Percentiles rank a stretch among this genome's conserved stretches.
phyloP scores from a whole-genome alignment of 1,140 invertebrate genomes.

The Doryteuthis pealeii region DNA sequence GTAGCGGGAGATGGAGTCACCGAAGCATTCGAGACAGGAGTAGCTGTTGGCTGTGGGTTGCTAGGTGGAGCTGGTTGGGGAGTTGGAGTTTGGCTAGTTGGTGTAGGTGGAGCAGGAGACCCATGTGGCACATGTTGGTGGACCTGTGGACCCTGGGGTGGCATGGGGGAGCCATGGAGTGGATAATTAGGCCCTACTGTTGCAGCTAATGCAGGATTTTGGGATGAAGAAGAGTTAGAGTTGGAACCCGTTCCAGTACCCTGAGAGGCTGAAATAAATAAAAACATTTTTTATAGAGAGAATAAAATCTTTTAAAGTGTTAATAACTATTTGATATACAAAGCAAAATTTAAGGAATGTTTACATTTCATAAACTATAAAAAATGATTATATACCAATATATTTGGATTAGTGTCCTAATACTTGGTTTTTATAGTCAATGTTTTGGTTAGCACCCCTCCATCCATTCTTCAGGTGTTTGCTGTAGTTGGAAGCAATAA shows the following conservation, averaged over 20 bases:
- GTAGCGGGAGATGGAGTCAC: not conserved
- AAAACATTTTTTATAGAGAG: not conserved
- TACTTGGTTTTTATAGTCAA: no score
- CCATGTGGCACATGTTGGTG: slow-evolving; percentile 25
- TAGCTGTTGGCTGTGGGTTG: slow-evolving; percentile 13
- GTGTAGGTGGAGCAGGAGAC: slow-evolving; percentile 22
- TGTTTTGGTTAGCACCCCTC: no score
- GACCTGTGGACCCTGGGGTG: slow-evolving; percentile 48
- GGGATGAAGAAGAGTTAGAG: slow-evolving; percentile 21
- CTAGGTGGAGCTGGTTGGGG: slow-evolving; percentile 1
- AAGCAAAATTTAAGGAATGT: no score
- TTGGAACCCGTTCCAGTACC: slow-evolving; percentile 13
- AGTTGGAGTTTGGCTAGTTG: slow-evolving; percentile 13
- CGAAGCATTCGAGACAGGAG: not conserved
- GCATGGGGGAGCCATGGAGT: slow-evolving; percentile 48
- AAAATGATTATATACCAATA: no score
- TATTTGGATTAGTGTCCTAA: no score
- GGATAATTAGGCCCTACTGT: slow-evolving; percentile 33
- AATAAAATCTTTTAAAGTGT: no score
- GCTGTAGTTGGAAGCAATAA: no score
- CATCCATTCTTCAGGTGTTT: no score
- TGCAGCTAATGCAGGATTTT: slow-evolving; percentile 37
- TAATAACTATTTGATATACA: no score
- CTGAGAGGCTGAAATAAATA: slow-evolving; percentile 20
- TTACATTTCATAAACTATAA: no score